A percentile compares a stretch with the other conserved stretches of the same genome.
These are phyloP conservation scores for Leucoma salicis DNA, from an alignment of 2,888 invertebrate species.

Conservation along the genomic window DNA sequence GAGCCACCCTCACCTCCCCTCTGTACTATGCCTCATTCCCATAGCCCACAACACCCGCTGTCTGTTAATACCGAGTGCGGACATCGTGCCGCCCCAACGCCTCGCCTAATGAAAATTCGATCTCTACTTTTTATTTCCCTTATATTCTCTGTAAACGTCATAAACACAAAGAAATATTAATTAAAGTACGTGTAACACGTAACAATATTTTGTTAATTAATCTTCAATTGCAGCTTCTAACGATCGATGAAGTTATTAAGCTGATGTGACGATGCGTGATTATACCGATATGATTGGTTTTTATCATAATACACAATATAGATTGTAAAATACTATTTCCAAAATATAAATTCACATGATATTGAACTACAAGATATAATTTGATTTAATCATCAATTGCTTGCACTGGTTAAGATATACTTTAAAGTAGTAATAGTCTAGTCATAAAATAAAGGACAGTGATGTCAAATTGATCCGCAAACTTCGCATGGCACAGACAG, in stretches of 20 bases:
- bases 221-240: conserved; percentile 18
- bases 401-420: no score
- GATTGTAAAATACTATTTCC: no score
- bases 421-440: no score
- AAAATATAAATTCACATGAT: no score
- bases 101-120: conserved; percentile 79
- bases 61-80: conserved; percentile 65
- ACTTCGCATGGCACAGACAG: no score
- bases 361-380: no score
- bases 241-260: conserved; percentile 5
- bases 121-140: conserved; percentile 65
- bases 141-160: conserved; percentile 50
- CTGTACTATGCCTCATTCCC: conserved; percentile 15
- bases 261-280: no score
- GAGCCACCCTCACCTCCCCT: conserved; percentile 44
- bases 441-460: no score
- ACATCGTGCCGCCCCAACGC: conserved; percentile 76
- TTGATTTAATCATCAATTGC: no score
- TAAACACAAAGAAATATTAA: conserved; percentile 47
- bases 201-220: conserved; percentile 17
- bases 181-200: neutral
- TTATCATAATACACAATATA: no score
- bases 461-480: no score
- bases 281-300: no score
- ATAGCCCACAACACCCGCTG: conserved; percentile 25